Base-by-base conservation (phyloP, 2,888 invertebrate genomes). In the Hartigia nigra region DNA sequence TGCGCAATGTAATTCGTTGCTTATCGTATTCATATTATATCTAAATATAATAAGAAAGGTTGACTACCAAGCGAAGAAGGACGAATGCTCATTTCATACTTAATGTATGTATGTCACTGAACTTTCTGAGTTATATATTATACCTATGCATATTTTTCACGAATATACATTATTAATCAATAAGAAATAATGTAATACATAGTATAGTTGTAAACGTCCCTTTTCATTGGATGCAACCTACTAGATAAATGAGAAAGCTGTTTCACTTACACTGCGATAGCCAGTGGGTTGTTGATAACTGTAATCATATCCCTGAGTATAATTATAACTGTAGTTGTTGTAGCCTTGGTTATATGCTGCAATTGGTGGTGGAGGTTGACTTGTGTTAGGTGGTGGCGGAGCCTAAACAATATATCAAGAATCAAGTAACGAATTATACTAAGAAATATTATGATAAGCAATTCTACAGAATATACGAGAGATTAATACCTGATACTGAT, bases 231-330 rank as follows among this genome's bases (percentile, higher is more conserved):
- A 55, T 55, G 55, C 55, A 23, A 55, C 23, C 55, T 55, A 55
- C 55, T 55, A 23, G 23, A 23, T 55, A 55, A 55, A 55, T 55
- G 14, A 55, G 55, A 23, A 72, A 34, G 14, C 31, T 36, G 75
- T 70, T 76, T 34, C 79, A 91, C 91, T 91, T 88, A 91, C 91
- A 83, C 90, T 91, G 79, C 90, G 87, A 83, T 91, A 91, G 74
- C 86, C 86, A 1, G 88, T 78, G 0, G 90, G 84, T 79, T 90
- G 91, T 69, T 89, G 91, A 76, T 91, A 91, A 79, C 86, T 82
- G 78, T 91, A 91, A 83, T 90, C 89, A 72, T 91, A 91, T 36
- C 86, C 83, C 78, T 88, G 89, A 23, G 84, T 87, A 78, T 91
- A 91, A 80, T 86, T 89, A 82, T 91, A 90, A 83, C 90, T 91